Evolutionary conservation across 1,140 invertebrate species (phyloP).

Genomic region (Microplitis mediator): DNA sequence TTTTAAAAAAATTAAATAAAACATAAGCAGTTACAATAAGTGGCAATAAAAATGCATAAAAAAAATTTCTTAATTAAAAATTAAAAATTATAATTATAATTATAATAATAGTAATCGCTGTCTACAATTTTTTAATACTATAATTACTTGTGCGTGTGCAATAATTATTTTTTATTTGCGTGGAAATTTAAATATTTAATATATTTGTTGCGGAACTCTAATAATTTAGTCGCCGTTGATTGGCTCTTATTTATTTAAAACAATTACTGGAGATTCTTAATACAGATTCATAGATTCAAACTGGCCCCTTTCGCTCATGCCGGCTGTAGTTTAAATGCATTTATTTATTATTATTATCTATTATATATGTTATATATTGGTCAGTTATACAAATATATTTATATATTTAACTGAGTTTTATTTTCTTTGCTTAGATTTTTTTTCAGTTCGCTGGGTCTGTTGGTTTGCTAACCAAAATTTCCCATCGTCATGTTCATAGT

Average conservation of each 20-base stretch:
- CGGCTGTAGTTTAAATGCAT: slow-evolving; percentile 42
- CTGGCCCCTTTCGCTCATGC: slow-evolving; percentile 61
- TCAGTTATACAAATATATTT: slow-evolving; percentile 15
- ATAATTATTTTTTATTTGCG: not conserved
- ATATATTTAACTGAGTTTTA: not conserved
- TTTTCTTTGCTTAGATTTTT: not conserved
- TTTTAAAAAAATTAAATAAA: slow-evolving; percentile 2
- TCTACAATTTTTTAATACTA: not conserved
- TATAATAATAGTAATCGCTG: not conserved
- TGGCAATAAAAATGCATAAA: not conserved
- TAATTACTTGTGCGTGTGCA: slow-evolving; percentile 10
- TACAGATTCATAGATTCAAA: slow-evolving; percentile 58
- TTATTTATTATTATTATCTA: not conserved
- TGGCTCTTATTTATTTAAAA: slow-evolving; percentile 5
- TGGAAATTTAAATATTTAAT: not conserved
- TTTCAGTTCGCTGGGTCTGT: slow-evolving; percentile 1
- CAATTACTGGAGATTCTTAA: slow-evolving; percentile 54
- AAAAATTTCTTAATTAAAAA: not conserved
- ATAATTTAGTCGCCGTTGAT: not conserved
- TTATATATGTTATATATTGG: slow-evolving; percentile 16
- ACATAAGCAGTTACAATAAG: slow-evolving; percentile 11
- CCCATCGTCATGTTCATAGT: too few relatives aligned
- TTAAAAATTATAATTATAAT: not conserved
- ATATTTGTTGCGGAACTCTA: not conserved
- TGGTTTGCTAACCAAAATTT: not conserved